A percentile compares a stretch with the other conserved stretches of the same genome.
Conservation (phyloP, 2,797 vertebrate species). For the Pristis pectinata region DNA sequence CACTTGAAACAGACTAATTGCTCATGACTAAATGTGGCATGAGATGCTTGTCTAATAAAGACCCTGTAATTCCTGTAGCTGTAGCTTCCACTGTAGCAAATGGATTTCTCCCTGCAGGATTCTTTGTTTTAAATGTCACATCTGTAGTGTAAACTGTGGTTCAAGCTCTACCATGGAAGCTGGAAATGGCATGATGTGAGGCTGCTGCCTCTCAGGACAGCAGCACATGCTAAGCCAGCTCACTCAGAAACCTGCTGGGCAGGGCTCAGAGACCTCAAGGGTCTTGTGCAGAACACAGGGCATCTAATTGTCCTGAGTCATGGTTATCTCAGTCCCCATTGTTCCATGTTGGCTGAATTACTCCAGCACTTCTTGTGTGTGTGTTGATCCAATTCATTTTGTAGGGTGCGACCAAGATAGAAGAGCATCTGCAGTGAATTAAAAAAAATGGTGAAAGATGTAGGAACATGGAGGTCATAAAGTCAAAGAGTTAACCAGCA, state of each 20-base stretch:
- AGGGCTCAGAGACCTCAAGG: background rate
- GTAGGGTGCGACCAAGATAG: background rate
- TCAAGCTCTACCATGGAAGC: background rate
- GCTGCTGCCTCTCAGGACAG: background rate
- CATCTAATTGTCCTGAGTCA: background rate
- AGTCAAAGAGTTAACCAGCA: background rate
- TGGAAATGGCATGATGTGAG: background rate
- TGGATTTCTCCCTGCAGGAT: background rate
- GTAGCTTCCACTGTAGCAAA: background rate
- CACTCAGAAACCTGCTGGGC: background rate
- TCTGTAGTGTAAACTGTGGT: background rate
- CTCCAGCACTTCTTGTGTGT: too few relatives aligned
- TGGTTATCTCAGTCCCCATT: background rate
- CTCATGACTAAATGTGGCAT: background rate
- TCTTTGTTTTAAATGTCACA: background rate
- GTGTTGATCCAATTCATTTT: too few relatives aligned
- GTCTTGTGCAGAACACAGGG: background rate
- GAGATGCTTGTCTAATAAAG: background rate
- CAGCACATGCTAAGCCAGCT: background rate
- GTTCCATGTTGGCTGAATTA: background rate
- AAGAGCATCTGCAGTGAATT: background rate
- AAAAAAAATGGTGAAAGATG: background rate
- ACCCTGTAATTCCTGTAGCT: background rate
- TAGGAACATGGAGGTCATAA: background rate
- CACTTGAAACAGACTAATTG: background rate